Base-by-base conservation (phyloP, 1,140 invertebrate species). In the Diprion similis region DNA sequence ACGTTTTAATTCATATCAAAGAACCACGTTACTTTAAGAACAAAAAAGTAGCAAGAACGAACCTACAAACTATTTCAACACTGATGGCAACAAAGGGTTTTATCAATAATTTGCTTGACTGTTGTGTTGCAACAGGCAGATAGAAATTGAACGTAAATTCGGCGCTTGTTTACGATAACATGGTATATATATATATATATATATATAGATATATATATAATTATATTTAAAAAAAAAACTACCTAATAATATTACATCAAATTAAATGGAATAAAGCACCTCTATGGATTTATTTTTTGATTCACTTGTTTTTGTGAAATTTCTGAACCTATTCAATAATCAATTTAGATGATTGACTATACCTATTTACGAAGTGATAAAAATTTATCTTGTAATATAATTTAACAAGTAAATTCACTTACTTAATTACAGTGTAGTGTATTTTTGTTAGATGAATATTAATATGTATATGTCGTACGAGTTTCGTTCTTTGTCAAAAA, bases 261-360 rank as follows among this genome's bases (percentile, higher is more conserved):
- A 70, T 24, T 24, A 71, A 73, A 71, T 68, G 18, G 17, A 71
- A 76, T 46, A 72, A 74, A 75, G 74, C 59, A 75, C n/a, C 51
- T 76, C 46, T 69, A 67, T 72, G 73, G 67, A 74, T 74, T 74
- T 74, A 74, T 77, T 77, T 77, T 77, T 73, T n/a, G 73, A 74
- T 76, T 71, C n/a, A 69, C 59, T 74, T 10, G 66, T 75, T 75
- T 75, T 65, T 65, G 18, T 68, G 66, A 37, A 17, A 18, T n/a
- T 64, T 66, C 15, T 9, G 46, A 51, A 45, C 19, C 59, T 64
- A 64, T 3, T 64, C 59, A 17, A 64, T 15, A 17, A 17, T 64
- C 17, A 7, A 64, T 18, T 15, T 15, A 17, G 59, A 64, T 64
- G 17, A 45, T 68, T 68, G 66, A 59, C 9, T 59, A 59, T 59